Percentiles rank a stretch among this genome's conserved stretches.
These are phyloP conservation scores for Drosophila leontia DNA, from an alignment of 1,140 invertebrate species.

Conservation along the genomic window DNA sequence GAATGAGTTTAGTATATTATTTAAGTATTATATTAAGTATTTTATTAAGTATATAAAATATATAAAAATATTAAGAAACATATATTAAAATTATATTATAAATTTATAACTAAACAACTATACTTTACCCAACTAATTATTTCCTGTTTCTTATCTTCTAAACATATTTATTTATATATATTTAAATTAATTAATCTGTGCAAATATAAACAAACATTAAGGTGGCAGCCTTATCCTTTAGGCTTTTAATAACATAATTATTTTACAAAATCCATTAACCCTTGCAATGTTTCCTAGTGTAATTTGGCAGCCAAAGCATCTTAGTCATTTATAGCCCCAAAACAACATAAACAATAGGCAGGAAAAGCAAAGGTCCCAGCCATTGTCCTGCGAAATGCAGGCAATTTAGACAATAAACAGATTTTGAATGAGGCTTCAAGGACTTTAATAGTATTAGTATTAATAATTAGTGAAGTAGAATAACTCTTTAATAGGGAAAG, in stretches of 20 bases:
- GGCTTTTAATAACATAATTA: not conserved
- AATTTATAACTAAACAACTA: too few species aligned
- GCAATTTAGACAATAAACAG: not conserved
- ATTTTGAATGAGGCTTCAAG: too few species aligned
- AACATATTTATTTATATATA: not conserved
- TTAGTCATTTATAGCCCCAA: not conserved
- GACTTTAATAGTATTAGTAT: not conserved
- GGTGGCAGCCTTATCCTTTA: not conserved
- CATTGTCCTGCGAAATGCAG: not conserved
- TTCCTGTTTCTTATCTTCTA: not conserved
- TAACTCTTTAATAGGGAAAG: not conserved
- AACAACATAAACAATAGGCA: not conserved
- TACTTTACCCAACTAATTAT: not conserved
- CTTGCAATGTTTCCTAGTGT: constrained; percentile 3
- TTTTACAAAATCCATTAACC: not conserved
- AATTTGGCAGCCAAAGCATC: not conserved
- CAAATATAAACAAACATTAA: not conserved
- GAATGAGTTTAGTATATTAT: too few species aligned
- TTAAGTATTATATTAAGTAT: too few species aligned
- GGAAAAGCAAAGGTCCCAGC: not conserved
- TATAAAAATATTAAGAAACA: too few species aligned
- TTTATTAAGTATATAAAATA: not conserved
- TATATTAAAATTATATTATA: too few species aligned
- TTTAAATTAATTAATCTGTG: not conserved
- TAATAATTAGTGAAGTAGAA: not conserved